Conservation (phyloP, 2,113 vertebrate genomes). For the Pteropus alecto region DNA sequence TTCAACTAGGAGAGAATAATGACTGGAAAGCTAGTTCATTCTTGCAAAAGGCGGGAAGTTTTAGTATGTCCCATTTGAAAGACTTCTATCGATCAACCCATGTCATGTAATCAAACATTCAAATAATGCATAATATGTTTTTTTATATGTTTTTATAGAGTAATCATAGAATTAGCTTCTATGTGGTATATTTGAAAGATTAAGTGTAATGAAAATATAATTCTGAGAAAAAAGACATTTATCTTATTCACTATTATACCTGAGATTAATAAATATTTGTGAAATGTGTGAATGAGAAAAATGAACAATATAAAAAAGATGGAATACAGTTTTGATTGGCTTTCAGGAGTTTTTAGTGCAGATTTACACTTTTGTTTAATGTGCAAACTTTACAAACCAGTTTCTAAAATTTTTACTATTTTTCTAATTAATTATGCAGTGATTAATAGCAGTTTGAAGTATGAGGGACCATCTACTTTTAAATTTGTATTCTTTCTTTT, state of each 20-base stretch:
- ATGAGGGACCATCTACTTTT: background rate
- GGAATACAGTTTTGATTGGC: background rate
- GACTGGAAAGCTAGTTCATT: background rate
- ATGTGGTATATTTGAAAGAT: constrained; percentile 24
- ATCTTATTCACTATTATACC: background rate
- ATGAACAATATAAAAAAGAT: background rate
- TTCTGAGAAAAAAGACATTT: constrained; percentile 25
- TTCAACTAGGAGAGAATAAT: background rate
- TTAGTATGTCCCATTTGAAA: background rate
- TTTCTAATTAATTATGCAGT: background rate
- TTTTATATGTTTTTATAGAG: background rate
- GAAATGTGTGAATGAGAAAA: background rate
- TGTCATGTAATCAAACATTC: background rate
- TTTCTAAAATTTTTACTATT: constrained; percentile 14
- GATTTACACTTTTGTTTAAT: background rate
- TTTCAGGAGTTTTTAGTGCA: background rate
- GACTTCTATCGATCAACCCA: background rate
- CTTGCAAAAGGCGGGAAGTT: background rate
- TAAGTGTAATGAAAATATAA: background rate
- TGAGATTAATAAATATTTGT: constrained; percentile 3
- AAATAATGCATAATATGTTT: background rate
- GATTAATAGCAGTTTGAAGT: background rate
- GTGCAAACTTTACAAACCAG: background rate
- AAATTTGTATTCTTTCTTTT: background rate
- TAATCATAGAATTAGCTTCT: background rate